A percentile compares a stretch with the other conserved stretches of the same genome.
phyloP scores from a whole-genome alignment of 2,113 vertebrate species.

The Microcebus tavaratra region DNA sequence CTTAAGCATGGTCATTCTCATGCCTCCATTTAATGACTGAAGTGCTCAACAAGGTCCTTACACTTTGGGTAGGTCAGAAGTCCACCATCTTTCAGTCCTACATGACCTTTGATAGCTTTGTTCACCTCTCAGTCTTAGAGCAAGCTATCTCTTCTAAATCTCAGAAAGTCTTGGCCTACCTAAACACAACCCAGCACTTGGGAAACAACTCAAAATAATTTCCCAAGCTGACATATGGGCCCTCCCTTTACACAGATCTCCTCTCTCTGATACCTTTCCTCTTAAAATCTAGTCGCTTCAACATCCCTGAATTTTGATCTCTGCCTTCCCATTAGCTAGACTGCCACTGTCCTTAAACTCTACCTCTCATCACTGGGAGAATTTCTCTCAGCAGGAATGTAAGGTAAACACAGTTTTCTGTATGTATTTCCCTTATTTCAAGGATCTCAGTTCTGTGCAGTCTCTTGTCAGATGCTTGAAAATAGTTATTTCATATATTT shows the following conservation, averaged over 20 bases:
- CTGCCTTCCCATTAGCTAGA: not conserved
- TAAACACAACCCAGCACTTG: not conserved
- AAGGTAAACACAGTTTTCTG: not conserved
- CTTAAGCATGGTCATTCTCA: not conserved
- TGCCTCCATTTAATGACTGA: not conserved
- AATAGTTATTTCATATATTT: not conserved
- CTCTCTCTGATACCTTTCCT: not conserved
- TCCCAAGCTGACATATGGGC: not conserved
- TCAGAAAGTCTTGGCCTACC: not conserved
- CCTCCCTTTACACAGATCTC: not conserved
- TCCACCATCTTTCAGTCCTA: not conserved
- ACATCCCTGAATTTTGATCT: not conserved
- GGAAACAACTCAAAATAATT: not conserved
- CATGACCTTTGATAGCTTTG: not conserved
- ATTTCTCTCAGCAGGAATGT: not conserved
- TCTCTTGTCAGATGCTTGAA: not conserved
- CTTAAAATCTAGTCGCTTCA: not conserved
- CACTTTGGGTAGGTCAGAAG: not conserved
- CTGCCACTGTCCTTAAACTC: not conserved
- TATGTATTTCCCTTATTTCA: not conserved
- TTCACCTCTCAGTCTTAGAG: not conserved
- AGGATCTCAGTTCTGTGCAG: not conserved
- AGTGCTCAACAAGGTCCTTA: not conserved
- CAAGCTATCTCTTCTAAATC: not conserved
- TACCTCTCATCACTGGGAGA: too few relatives aligned